Conservation (phyloP, 2,888 invertebrate species). For the Drosophila flavopinicola region DNA sequence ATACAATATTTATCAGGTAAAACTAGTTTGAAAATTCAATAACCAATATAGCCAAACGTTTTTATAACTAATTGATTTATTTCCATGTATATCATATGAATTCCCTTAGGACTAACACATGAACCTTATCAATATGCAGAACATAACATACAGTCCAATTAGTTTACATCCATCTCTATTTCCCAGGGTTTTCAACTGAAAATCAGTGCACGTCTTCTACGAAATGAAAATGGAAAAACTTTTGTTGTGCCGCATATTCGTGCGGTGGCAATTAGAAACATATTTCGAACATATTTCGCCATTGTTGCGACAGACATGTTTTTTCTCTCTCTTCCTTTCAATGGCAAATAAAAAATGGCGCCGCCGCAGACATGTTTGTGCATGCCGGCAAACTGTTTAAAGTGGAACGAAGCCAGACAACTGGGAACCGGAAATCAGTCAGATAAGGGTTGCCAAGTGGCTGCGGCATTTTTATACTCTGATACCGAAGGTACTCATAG, state of each 20-base stretch:
- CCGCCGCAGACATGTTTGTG: slow-evolving; percentile 64
- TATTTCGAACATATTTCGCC: slow-evolving; percentile 43
- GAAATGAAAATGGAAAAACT: slow-evolving; percentile 38
- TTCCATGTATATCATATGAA: slow-evolving; percentile 20
- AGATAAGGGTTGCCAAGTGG: slow-evolving; percentile 21
- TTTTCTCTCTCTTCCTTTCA: slow-evolving; percentile 20
- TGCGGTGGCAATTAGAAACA: slow-evolving; percentile 64
- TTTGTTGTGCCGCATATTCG: slow-evolving; percentile 2
- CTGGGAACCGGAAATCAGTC: slow-evolving; percentile 32
- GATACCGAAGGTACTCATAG: too few relatives aligned
- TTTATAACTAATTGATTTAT: slow-evolving; percentile 3
- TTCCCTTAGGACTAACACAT: slow-evolving; percentile 10
- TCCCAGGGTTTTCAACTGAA: slow-evolving; percentile 14
- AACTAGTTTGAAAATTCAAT: background rate
- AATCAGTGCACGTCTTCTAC: slow-evolving; percentile 48
- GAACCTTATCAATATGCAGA: slow-evolving; percentile 41
- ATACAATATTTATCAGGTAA: background rate
- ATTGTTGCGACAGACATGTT: slow-evolving; percentile 38
- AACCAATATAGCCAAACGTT: background rate
- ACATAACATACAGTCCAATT: slow-evolving; percentile 12
- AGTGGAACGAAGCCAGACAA: slow-evolving; percentile 28
- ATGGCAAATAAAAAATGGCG: slow-evolving; percentile 58
- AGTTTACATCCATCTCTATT: slow-evolving; percentile 20
- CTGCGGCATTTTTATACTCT: slow-evolving; percentile 16
- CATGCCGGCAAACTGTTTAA: slow-evolving; percentile 60